These are phyloP conservation scores for Chaenogobius annularis DNA, from an alignment of 2,113 vertebrate species.

Conservation along the genomic window DNA sequence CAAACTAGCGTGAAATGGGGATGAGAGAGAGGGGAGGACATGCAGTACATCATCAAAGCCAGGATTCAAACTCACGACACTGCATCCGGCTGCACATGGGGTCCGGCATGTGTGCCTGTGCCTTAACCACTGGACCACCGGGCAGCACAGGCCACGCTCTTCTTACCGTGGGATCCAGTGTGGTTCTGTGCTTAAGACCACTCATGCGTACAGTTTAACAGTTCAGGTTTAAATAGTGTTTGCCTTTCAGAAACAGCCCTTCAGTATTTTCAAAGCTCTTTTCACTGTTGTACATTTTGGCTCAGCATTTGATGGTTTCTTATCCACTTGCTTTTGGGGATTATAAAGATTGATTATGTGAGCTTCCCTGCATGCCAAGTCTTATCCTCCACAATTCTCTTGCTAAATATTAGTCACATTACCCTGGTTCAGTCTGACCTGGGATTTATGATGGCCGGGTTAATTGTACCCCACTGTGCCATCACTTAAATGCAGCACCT, in stretches of 20 bases:
- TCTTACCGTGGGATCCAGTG: background rate
- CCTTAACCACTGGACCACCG: no score
- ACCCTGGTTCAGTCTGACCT: background rate
- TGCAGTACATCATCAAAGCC: no score
- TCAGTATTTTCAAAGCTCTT: background rate
- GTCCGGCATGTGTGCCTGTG: no score
- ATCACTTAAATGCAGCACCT: constrained; percentile 7
- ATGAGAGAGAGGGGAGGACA: no score
- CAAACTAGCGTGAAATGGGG: no score
- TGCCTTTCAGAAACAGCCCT: background rate
- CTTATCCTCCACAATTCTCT: background rate
- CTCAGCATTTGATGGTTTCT: background rate
- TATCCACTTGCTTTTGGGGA: background rate
- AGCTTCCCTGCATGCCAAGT: background rate
- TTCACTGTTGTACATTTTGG: background rate
- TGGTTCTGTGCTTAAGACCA: background rate
- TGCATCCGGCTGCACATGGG: no score
- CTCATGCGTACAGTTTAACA: background rate
- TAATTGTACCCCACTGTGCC: constrained; percentile 4
- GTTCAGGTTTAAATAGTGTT: background rate
- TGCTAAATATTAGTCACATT: background rate
- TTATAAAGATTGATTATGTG: background rate
- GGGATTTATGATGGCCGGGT: background rate
- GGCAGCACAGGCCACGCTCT: no score
- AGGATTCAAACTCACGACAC: no score